Conservation (phyloP, 1,140 invertebrate genomes). For the Megalopta genalis region DNA sequence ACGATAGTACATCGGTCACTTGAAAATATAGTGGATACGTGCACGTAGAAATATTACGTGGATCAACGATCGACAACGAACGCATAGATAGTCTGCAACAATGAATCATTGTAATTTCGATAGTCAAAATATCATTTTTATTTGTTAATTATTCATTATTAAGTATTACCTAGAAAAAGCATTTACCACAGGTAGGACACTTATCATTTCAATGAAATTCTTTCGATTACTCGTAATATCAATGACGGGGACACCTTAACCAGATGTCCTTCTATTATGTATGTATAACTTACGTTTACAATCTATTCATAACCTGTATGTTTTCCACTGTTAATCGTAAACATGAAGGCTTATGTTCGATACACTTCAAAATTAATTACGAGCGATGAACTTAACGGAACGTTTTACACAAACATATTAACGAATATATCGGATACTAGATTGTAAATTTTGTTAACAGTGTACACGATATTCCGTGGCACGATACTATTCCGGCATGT, state of each 20-base stretch:
- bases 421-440: too few relatives aligned
- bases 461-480: too few relatives aligned
- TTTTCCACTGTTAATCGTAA: not conserved
- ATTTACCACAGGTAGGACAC: constrained; percentile 11
- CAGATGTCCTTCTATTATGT: not conserved
- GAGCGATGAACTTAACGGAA: not conserved
- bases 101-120: not conserved
- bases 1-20: constrained; percentile 63
- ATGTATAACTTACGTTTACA: not conserved
- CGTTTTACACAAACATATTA: not conserved
- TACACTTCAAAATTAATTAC: not conserved
- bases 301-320: not conserved
- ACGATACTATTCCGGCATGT: too few relatives aligned
- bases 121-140: not conserved
- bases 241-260: too few relatives aligned
- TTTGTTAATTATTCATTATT: not conserved
- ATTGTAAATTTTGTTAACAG: too few relatives aligned
- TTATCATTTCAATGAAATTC: not conserved
- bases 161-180: constrained; percentile 18
- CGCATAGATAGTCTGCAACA: constrained; percentile 47
- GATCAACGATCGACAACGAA: not conserved
- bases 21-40: constrained; percentile 60
- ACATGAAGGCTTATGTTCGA: not conserved
- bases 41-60: constrained; percentile 62
- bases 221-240: not conserved